phyloP scores from a whole-genome alignment of 2,888 invertebrate genomes.

The Colostygia pectinataria region DNA sequence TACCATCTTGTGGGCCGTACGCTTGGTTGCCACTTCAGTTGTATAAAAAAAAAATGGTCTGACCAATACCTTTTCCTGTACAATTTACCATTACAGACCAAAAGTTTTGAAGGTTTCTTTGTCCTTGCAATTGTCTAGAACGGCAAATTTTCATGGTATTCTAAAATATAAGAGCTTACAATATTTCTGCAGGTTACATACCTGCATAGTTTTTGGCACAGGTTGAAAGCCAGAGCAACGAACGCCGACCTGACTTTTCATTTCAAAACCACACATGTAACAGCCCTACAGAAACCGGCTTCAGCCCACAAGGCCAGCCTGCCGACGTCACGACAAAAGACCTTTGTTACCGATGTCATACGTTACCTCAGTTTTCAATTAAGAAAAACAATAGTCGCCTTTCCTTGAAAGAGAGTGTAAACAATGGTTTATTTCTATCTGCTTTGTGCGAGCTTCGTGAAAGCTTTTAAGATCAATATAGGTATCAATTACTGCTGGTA shows the following conservation, averaged over 20 bases:
- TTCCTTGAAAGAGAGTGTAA: constrained; percentile 16
- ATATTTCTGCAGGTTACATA: no score
- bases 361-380: constrained; percentile 39
- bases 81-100: no score
- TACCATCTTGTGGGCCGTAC: no score
- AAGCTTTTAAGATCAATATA: constrained; percentile 13
- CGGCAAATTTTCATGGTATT: no score
- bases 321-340: constrained; percentile 25
- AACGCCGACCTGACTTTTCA: neutral
- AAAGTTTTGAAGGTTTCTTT: no score
- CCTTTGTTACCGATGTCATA: constrained; percentile 35
- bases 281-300: constrained; percentile 1
- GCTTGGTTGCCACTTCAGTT: no score
- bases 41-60: no score
- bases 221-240: no score
- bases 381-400: constrained; percentile 27
- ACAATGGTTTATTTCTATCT: constrained; percentile 15
- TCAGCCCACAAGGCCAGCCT: constrained; percentile 9
- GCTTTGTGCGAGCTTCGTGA: constrained; percentile 15
- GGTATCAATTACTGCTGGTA: constrained; percentile 6
- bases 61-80: no score
- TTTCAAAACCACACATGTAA: neutral
- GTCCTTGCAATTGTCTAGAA: no score
- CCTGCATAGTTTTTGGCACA: no score
- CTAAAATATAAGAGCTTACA: no score